Evolutionary conservation across 92 coral and sea anemone species (phyloP), one percentile per base, ranked within the genome.

Genomic region (Phenganax subtilis): DNA sequence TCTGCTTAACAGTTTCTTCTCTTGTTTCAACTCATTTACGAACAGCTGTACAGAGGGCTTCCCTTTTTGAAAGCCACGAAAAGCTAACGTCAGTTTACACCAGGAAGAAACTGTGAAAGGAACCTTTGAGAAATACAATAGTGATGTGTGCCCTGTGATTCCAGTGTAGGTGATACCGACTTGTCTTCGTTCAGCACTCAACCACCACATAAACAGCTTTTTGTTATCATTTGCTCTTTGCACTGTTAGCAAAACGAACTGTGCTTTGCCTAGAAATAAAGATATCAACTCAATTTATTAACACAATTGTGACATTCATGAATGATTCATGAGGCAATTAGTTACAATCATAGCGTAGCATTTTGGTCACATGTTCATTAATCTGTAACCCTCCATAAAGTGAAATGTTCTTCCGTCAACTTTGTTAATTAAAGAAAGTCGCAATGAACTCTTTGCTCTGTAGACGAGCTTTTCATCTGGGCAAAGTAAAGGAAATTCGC

Each of bases 141-240:
- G 12, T 14, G 64, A 54, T 29, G 10, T 59, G 0, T 17, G 80
- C 16, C 63, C 63, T 7, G 5, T 10, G 37, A 1, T n/a, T 1
- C 65, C 80, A 5, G 66, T 55, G 59, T 75, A 73, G 52, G 59
- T 56, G n/a, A 73, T 56, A 51, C 80, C 80, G 12, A 75, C 65
- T 28, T 20, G 66, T 75, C 37, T 55, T 3, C 52, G 25, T 15
- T 8, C 51, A 2, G 64, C 66, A 51, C 55, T 55, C 3, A 75
- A 2, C 80, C 80, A 75, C 66, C 65, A 75, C 6, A 28, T 25
- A 8, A 75, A 75, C 6, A 75, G n/a, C 15, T 29, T 57, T 17
- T 25, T 15, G 3, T 17, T 37, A 12, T 30, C 54, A 16, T 51
- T 30, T 9, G 53, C 16, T 30, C 73, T 68, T 68, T 37, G 73